Base-by-base conservation (phyloP, 2,113 vertebrate genomes). In the Marmota flaviventris region DNA sequence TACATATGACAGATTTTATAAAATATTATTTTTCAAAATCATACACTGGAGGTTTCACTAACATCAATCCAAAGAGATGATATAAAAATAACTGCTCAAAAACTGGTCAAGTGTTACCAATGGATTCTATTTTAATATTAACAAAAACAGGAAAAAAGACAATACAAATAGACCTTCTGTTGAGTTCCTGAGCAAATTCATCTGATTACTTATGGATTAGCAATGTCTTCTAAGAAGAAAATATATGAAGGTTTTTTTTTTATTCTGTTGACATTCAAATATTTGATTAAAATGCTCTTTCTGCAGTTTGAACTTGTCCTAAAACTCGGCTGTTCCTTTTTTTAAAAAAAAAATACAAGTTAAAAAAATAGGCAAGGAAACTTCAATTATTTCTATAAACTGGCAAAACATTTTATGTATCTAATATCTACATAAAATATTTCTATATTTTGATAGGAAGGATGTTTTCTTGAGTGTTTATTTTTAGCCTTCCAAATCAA, bases 401-500 rank as follows among this genome's bases (percentile, higher is more conserved):
- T 94, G 37, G 70, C 20, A 9, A 81, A 48, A 88, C 84, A 90
- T 39, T 94, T 89, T 56, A 85, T 58, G 25, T 14, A 56, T 51
- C 20, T 39, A 45, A 76, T 88, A 85, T n/a, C 22, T 56, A 29
- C 27, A 56, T 75, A 53, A 84, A 78, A 24, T 79, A 24, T 82
- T 88, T 94, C 22, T 58, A 25, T 77, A 51, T 82, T 81, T 96
- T 37, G 51, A 22, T 22, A 87, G 27, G 53, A 82, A 93, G 25
- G 69, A 65, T 53, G 17, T 34, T 32, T 94, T 83, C 20, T 39
- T 45, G 6, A 78, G 45, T 37, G 20, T 85, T 94, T 94, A 94
- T 85, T 94, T 96, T 97, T 97, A 97, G 61, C n/a, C 39, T 85
- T 69, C n/a, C 51, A 97, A 91, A 89, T 96, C 94, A 96, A 96